A percentile compares a stretch with the other conserved stretches of the same genome.
These are phyloP conservation scores for Esox lucius DNA, from an alignment of 2,797 vertebrate species.

Conservation along the genomic window DNA sequence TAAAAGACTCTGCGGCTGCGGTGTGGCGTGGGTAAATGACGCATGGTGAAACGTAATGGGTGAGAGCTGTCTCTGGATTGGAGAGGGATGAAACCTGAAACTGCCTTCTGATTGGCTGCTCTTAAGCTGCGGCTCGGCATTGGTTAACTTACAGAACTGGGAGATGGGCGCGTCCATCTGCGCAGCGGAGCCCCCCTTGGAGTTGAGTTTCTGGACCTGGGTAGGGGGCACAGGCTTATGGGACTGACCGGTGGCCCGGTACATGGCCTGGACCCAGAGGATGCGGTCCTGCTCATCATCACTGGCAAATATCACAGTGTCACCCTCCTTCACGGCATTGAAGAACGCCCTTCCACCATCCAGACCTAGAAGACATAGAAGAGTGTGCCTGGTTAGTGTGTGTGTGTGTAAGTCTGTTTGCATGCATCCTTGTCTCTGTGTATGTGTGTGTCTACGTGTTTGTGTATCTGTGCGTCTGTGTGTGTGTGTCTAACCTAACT, in stretches of 20 bases:
- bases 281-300: conserved; percentile 99
- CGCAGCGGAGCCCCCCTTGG: conserved; percentile 95
- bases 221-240: conserved; percentile 98
- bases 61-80: conserved; percentile 65
- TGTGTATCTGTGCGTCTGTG: conserved; percentile 79
- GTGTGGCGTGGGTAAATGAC: conserved; percentile 50
- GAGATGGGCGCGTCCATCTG: conserved; percentile 99
- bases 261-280: conserved; percentile 99
- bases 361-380: conserved; percentile 78
- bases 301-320: conserved; percentile 98
- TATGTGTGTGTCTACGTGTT: not conserved
- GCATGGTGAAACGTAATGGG: conserved; percentile 71
- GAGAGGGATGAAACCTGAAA: conserved; percentile 50
- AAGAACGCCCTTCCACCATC: conserved; percentile 98
- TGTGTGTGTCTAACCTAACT: conserved; percentile 76
- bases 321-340: conserved; percentile 98
- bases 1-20: conserved; percentile 56
- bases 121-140: conserved; percentile 43
- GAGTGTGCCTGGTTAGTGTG: not conserved
- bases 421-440: not conserved
- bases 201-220: conserved; percentile 99
- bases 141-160: conserved; percentile 98
- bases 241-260: conserved; percentile 97
- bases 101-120: conserved; percentile 44
- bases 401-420: not conserved